phyloP scores from a whole-genome alignment of 2,113 vertebrate species.

The Antigone vipio region DNA sequence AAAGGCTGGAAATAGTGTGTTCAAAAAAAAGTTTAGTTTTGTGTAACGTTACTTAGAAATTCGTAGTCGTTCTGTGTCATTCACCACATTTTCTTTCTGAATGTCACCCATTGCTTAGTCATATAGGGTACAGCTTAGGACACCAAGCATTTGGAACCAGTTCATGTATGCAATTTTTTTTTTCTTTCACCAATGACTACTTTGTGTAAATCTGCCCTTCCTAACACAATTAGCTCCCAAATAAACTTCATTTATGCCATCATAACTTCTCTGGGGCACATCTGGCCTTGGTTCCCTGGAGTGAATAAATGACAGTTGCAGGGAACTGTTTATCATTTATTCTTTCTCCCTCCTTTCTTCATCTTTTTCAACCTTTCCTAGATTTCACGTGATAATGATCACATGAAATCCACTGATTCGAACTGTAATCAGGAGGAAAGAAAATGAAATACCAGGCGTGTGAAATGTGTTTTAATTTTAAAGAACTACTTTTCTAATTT shows the following conservation, averaged over 20 bases:
- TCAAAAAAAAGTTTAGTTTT: background rate
- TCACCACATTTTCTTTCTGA: background rate
- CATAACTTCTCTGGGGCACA: background rate
- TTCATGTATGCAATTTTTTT: background rate
- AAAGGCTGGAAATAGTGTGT: background rate
- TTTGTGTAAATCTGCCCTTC: background rate
- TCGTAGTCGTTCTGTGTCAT: background rate
- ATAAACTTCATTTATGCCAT: background rate
- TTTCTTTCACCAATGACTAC: background rate
- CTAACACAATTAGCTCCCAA: background rate
- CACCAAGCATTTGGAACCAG: background rate
- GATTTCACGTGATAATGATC: rapidly evolving
- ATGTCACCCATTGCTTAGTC: background rate
- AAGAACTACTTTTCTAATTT: background rate
- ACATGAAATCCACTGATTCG: background rate
- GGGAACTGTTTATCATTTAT: background rate
- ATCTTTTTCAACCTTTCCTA: background rate
- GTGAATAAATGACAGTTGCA: background rate
- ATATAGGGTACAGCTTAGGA: background rate
- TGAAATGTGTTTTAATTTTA: background rate
- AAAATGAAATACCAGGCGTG: background rate
- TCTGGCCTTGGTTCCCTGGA: background rate
- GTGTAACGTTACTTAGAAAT: background rate
- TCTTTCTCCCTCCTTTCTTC: background rate
- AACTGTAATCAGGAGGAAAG: background rate